Evolutionary conservation across 2,797 vertebrate species (phyloP), one percentile per base, ranked within the genome.

Genomic region (Thamnophis elegans): DNA sequence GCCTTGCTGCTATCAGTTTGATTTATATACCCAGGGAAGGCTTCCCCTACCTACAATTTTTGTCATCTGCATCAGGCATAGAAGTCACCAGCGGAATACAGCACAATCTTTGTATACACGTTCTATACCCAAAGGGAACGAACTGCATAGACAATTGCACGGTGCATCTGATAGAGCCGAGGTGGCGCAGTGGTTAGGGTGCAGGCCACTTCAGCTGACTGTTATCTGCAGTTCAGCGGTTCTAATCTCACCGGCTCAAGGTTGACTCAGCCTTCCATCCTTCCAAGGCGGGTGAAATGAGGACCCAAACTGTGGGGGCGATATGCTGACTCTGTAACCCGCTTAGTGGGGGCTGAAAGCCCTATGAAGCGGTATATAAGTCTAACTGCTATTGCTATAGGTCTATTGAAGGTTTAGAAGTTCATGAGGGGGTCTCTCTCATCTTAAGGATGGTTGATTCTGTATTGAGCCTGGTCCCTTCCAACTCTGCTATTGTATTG

Each of bases 21-120:
- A 62, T 94, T 90, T 60, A 68, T 36, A 7, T 58, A 56, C 0
- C 1, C 73, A 54, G 3, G 16, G 0, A 0, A 88, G 82, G 28
- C 14, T 60, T 60, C 78, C 11, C 54, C 78, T 90, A 28, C 18
- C 65, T 90, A 28, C 14, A 53, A 60, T 18, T 90, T 14, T 58
- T 51, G 28, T 87, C 16, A 0, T 10, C 1, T 0, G 0, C 0
- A 51, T 68, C 90, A 36, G 51, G 4, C 42, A 8, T 0, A 0
- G 25, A 86, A 14, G 51, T 0, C 47, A 54, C 16, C 22, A 60
- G 59, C 53, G 0, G 28, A 85, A 25, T 9, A 36, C 51, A 59
- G 22, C 7, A 47, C 56, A 56, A 9, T 53, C 20, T 93, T 0
- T 1, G 36, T 22, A 20, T 36, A 22, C 36, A 1, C 36, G 22